Evolutionary conservation across 2,797 vertebrate genomes (phyloP).

Genomic region (Myiotriccus ornatus): DNA sequence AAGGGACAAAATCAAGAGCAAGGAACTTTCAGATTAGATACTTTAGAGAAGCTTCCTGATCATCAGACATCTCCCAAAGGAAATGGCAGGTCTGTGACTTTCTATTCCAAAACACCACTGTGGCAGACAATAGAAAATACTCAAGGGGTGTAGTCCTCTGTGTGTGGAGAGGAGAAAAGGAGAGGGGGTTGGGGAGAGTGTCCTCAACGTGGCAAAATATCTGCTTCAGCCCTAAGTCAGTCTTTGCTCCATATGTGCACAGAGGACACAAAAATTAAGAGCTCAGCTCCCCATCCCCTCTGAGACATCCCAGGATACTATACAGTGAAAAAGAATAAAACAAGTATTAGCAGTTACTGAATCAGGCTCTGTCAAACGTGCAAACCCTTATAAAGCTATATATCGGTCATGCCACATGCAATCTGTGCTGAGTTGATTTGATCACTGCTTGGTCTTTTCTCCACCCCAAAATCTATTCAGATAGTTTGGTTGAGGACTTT

Average conservation of each 20-base stretch:
- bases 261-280: not conserved
- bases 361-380: not conserved
- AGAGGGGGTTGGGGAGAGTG: not conserved
- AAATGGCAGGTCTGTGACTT: not conserved
- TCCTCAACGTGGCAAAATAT: not conserved
- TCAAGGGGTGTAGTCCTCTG: accelerated
- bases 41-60: not conserved
- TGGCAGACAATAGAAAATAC: not conserved
- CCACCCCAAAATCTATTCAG: not conserved
- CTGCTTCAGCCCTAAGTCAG: not conserved
- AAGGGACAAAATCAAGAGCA: not conserved
- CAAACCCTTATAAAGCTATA: not conserved
- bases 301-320: not conserved
- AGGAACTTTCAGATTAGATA: not conserved
- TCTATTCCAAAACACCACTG: not conserved
- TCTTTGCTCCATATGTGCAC: not conserved
- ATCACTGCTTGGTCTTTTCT: not conserved
- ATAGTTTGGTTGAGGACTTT: not conserved
- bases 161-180: not conserved
- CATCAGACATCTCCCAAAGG: not conserved
- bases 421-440: not conserved
- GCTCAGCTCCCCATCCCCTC: not conserved
- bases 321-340: not conserved
- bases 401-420: not conserved
- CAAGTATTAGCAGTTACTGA: not conserved